Conservation (phyloP, 92 coral and sea anemone genomes). For the Meandrina meandrites region DNA sequence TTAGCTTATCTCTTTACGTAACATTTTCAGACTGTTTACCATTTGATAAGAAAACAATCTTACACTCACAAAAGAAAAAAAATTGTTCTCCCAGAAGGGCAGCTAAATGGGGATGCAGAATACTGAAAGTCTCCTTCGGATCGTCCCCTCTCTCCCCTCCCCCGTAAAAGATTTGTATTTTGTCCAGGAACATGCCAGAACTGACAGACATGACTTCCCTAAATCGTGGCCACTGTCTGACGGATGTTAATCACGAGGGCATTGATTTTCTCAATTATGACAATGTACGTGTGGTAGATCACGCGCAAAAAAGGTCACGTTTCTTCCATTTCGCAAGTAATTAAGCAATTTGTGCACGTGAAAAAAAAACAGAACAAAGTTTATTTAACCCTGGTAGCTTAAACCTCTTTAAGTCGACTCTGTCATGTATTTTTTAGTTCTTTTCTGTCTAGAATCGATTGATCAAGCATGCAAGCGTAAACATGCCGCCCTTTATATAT, state of each 20-base stretch:
- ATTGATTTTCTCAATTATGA: neutral
- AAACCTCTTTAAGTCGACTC: neutral
- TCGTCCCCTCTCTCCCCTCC: neutral
- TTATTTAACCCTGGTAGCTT: neutral
- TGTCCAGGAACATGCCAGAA: neutral
- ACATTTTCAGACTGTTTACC: neutral
- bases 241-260: neutral
- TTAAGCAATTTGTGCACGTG: no score
- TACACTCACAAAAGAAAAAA: neutral
- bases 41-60: neutral
- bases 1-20: neutral
- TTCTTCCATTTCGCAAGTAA: neutral
- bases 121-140: neutral
- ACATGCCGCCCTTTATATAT: neutral
- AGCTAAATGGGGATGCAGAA: neutral
- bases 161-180: neutral
- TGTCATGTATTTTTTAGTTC: neutral
- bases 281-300: slow-evolving; percentile 5
- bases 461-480: neutral
- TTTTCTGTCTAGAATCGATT: neutral
- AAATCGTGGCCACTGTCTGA: no score
- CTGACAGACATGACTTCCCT: neutral
- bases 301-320: neutral
- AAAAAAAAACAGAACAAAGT: neutral
- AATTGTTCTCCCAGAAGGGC: neutral